A percentile compares a stretch with the other conserved stretches of the same genome.
phyloP scores from a whole-genome alignment of 35 echinoderm and acorn worm species.

The Holothuria glaberrima region DNA sequence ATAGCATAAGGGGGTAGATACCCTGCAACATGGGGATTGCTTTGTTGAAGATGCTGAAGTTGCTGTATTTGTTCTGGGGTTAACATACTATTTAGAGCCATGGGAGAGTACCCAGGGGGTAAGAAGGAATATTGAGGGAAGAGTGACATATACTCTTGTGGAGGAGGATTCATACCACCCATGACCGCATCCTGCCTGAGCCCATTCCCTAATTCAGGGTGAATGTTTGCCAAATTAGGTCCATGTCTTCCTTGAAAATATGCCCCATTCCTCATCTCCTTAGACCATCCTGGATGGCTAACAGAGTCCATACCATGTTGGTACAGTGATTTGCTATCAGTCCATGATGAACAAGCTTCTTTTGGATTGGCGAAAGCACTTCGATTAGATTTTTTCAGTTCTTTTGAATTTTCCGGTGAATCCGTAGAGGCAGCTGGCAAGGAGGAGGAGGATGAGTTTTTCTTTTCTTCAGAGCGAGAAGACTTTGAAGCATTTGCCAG shows the following conservation, averaged over 20 bases:
- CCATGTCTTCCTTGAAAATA: constrained; percentile 5
- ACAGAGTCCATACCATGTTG: constrained; percentile 6
- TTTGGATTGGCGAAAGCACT: constrained; percentile 54
- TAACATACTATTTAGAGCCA: constrained; percentile 37
- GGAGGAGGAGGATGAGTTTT: constrained; percentile 7
- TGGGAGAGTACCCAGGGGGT: constrained; percentile 27
- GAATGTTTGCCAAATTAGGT: constrained; percentile 12
- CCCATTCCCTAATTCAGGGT: constrained; percentile 28
- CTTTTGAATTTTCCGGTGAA: constrained; percentile 20
- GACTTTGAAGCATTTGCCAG: constrained; percentile 38
- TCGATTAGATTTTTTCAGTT: constrained; percentile 40
- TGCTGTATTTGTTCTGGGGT: constrained; percentile 47
- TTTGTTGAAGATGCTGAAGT: constrained; percentile 30
- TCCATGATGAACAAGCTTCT: constrained; percentile 17
- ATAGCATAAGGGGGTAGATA: constrained; percentile 42
- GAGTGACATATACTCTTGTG: constrained; percentile 45
- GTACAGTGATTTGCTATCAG: background rate
- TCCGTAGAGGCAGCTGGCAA: background rate
- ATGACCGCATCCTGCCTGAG: constrained; percentile 2
- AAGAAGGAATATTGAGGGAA: constrained; percentile 14
- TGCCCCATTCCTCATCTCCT: constrained; percentile 19
- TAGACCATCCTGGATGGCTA: constrained; percentile 13
- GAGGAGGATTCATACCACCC: constrained; percentile 5
- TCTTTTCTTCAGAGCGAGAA: constrained; percentile 37
- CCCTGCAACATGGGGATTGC: constrained; percentile 31